Evolutionary conservation across 2,797 vertebrate species (phyloP).

Genomic region (Prionace glauca): DNA sequence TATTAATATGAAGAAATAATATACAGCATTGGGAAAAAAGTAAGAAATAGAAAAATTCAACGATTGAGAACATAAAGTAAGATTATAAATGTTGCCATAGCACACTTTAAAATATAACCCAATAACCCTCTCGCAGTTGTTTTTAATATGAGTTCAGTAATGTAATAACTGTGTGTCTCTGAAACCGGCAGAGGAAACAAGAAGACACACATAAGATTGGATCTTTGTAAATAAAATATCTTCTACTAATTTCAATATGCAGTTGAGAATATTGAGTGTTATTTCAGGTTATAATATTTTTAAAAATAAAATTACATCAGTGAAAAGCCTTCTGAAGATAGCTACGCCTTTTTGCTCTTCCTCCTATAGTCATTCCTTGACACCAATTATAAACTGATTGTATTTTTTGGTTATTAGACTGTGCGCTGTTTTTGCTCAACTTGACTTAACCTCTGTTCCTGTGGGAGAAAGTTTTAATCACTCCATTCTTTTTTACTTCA

Average conservation of each 20-base stretch:
- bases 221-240: not conserved
- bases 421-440: not conserved
- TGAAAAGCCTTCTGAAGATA: not conserved
- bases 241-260: not conserved
- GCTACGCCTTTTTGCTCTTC: not conserved
- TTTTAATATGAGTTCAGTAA: constrained; percentile 13
- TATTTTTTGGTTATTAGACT: not conserved
- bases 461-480: not conserved
- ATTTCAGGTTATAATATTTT: not conserved
- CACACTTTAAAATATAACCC: not conserved
- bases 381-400: not conserved
- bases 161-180: constrained; percentile 11
- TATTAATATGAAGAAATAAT: not conserved
- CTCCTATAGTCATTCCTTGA: not conserved
- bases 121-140: not conserved
- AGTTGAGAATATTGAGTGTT: not conserved
- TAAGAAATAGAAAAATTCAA: not conserved
- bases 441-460: constrained; percentile 4
- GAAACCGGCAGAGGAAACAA: constrained; percentile 10
- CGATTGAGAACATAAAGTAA: constrained; percentile 6
- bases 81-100: not conserved
- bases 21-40: not conserved
- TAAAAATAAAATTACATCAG: not conserved
- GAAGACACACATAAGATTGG: not conserved
- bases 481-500: not conserved